A percentile compares a stretch with the other conserved stretches of the same genome.
These are phyloP conservation scores for Ichneumoninae sp. DNA, from an alignment of 2,888 invertebrate species.

Conservation along the genomic window DNA sequence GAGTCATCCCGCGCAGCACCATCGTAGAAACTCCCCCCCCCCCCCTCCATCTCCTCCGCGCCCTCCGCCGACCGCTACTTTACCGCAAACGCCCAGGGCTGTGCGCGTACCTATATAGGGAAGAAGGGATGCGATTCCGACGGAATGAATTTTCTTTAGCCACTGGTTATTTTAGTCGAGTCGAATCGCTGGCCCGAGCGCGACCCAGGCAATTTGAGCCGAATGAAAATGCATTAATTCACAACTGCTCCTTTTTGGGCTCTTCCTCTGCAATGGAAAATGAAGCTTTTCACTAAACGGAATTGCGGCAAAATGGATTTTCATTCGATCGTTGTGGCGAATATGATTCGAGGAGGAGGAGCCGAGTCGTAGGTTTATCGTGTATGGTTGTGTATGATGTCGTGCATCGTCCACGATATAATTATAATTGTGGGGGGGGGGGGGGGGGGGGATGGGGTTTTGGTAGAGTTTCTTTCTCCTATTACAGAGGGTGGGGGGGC, in stretches of 20 bases:
- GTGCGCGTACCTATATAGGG: slow-evolving; percentile 8
- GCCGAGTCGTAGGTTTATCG: no score
- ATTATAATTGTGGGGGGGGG: no score
- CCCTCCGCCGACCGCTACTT: neutral
- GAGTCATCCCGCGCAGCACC: slow-evolving; percentile 32
- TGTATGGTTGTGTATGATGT: no score
- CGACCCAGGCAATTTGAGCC: slow-evolving; percentile 49
- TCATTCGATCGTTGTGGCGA: neutral
- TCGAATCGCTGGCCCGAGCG: slow-evolving; percentile 24
- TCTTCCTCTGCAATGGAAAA: slow-evolving; percentile 16
- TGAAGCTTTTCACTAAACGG: slow-evolving; percentile 30
- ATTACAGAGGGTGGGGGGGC: no score
- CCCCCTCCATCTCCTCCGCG: slow-evolving; percentile 1
- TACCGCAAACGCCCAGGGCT: slow-evolving; percentile 28
- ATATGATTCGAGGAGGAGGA: slow-evolving; percentile 8
- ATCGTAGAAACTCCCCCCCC: neutral
- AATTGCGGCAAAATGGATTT: slow-evolving; percentile 35
- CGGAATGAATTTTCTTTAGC: slow-evolving; percentile 63
- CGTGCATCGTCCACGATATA: no score
- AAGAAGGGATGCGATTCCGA: slow-evolving; percentile 50
- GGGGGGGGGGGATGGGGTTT: no score
- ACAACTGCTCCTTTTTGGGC: slow-evolving; percentile 38
- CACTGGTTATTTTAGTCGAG: slow-evolving; percentile 57
- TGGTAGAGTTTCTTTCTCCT: no score
- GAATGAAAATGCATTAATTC: slow-evolving; percentile 65